Percentiles rank a stretch among this genome's conserved stretches.
These are phyloP conservation scores for Willisornis vidua DNA, from an alignment of 2,113 vertebrate species.

Conservation along the genomic window DNA sequence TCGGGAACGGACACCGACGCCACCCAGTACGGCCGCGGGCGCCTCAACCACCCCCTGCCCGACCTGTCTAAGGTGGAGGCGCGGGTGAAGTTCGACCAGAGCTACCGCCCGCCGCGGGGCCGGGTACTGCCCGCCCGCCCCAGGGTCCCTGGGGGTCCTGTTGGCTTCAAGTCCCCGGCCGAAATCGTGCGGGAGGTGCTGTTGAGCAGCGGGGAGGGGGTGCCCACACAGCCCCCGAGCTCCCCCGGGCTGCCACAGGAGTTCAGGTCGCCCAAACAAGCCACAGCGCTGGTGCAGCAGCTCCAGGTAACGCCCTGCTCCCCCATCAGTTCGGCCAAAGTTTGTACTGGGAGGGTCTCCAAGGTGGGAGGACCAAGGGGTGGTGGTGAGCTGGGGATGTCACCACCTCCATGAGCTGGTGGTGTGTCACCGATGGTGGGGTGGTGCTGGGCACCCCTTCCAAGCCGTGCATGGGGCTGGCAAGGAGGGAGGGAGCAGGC, in stretches of 20 bases:
- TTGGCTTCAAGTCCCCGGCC: slow-evolving; percentile 85
- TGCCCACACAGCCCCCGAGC: neutral
- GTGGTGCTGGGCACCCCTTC: neutral
- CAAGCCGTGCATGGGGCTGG: fast-evolving
- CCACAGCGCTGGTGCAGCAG: slow-evolving; percentile 85
- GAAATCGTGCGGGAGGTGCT: slow-evolving; percentile 89
- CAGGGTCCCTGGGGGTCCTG: neutral
- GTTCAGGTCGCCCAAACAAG: slow-evolving; percentile 80
- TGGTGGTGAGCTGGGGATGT: fast-evolving
- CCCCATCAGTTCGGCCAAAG: neutral
- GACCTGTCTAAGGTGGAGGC: slow-evolving; percentile 92
- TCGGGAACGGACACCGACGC: neutral
- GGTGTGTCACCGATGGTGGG: fast-evolving
- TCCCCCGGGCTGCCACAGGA: slow-evolving; percentile 75
- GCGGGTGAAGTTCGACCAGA: slow-evolving; percentile 76
- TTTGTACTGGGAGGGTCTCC: neutral
- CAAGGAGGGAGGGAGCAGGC: neutral
- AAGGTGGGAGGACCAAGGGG: neutral
- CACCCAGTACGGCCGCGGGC: slow-evolving; percentile 75
- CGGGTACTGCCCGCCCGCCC: neutral
- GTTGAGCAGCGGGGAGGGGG: slow-evolving; percentile 71
- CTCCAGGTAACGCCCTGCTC: slow-evolving; percentile 81
- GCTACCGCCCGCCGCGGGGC: slow-evolving; percentile 84
- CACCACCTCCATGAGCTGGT: no score
- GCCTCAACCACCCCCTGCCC: slow-evolving; percentile 80